Conservation (phyloP, 2,113 vertebrate species). For the Sporophila hypoxantha region DNA sequence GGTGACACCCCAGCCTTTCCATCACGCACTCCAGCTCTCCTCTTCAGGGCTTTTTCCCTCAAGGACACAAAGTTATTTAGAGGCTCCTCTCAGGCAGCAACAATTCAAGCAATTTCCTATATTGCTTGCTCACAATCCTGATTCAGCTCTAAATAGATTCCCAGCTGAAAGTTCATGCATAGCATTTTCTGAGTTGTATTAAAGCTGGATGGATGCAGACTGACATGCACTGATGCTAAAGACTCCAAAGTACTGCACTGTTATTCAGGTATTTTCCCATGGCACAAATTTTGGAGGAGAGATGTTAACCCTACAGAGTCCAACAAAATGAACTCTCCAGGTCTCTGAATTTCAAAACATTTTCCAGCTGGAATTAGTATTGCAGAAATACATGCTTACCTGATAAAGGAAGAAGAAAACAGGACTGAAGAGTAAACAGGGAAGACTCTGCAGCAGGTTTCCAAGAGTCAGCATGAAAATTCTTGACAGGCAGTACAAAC, state of each 20-base stretch:
- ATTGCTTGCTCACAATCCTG: neutral
- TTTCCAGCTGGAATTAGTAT: neutral
- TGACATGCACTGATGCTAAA: neutral
- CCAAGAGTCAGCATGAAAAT: neutral
- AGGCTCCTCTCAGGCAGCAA: neutral
- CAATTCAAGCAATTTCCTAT: neutral
- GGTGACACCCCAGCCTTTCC: neutral
- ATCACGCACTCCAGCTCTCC: neutral
- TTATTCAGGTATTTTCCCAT: neutral
- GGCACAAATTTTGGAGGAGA: neutral
- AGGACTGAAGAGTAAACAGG: neutral
- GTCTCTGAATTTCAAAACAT: neutral
- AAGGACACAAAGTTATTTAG: neutral
- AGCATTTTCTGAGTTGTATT: neutral
- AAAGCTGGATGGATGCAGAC: neutral
- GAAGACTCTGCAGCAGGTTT: neutral
- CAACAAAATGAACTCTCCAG: neutral
- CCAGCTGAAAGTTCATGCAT: neutral
- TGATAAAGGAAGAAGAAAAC: constrained; percentile 19
- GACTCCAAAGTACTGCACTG: neutral
- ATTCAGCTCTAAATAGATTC: constrained; percentile 3
- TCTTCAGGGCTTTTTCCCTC: neutral
- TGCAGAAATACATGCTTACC: constrained; percentile 33
- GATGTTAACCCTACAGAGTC: neutral
- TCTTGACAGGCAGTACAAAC: neutral